Evolutionary conservation across 64 coral and sea anemone species (phyloP).

Genomic region (Actinia tenebrosa): DNA sequence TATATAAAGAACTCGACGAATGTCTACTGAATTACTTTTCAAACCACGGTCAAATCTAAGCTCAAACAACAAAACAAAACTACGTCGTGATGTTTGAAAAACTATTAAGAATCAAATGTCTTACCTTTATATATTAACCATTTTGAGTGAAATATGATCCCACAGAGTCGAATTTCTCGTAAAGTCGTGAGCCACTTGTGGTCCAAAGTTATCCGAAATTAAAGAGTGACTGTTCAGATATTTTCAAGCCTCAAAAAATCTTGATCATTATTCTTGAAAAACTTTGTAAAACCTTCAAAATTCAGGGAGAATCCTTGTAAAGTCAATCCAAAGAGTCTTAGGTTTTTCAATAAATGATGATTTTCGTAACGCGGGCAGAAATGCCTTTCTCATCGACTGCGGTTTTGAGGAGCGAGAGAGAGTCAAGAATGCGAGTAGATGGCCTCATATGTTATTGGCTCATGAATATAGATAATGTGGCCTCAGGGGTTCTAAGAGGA

Average conservation of each 20-base stretch:
- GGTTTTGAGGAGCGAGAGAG: neutral
- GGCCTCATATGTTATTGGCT: neutral
- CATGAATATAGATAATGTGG: slow-evolving; percentile 20
- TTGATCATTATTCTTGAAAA: neutral
- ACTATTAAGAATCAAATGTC: neutral
- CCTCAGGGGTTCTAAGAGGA: neutral
- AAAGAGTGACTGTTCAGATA: neutral
- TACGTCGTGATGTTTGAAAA: neutral
- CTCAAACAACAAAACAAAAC: neutral
- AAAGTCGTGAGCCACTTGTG: neutral
- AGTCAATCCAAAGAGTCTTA: neutral
- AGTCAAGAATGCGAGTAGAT: neutral
- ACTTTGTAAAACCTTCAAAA: neutral
- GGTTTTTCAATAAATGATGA: neutral
- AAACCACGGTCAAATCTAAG: neutral
- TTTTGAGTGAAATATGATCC: slow-evolving; percentile 12
- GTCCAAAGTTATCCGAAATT: neutral
- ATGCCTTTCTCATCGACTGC: neutral
- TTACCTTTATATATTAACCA: neutral
- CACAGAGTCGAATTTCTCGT: neutral
- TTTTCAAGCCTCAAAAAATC: neutral
- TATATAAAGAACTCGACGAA: slow-evolving; percentile 1
- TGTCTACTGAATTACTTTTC: neutral
- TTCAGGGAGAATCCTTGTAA: neutral
- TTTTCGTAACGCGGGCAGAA: neutral